Evolutionary conservation across 92 coral and sea anemone species (phyloP).

Genomic region (Meandrina meandrites): DNA sequence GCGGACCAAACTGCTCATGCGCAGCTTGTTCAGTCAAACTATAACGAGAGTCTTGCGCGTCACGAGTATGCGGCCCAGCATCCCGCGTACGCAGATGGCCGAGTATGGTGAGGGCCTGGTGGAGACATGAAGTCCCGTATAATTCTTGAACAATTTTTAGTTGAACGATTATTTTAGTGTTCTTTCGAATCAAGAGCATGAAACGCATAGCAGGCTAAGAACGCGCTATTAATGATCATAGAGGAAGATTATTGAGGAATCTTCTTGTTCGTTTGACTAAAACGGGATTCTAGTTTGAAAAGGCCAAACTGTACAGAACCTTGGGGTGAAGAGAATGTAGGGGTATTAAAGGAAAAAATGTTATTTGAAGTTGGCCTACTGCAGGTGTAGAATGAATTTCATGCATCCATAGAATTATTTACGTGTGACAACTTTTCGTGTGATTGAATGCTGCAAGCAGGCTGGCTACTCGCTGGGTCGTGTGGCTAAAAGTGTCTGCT

Average conservation of each 20-base stretch:
- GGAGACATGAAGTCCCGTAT: not conserved
- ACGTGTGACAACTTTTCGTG: too few relatives aligned
- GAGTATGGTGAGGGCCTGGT: slow-evolving; percentile 62
- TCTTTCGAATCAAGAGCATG: too few relatives aligned
- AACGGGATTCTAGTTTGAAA: not conserved
- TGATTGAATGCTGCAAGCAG: too few relatives aligned
- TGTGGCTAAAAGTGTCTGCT: too few relatives aligned
- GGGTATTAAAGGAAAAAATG: too few relatives aligned
- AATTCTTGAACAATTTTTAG: too few relatives aligned
- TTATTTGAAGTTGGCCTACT: too few relatives aligned
- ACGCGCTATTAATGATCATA: not conserved
- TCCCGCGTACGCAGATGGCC: slow-evolving; percentile 82
- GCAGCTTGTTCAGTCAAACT: slow-evolving; percentile 60
- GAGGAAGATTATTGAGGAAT: not conserved
- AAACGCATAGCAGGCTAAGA: not conserved
- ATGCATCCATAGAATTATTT: too few relatives aligned
- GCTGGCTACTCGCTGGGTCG: too few relatives aligned
- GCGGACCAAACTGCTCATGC: slow-evolving; percentile 59
- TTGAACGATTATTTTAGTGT: not conserved
- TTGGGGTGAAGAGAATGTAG: too few relatives aligned
- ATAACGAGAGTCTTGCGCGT: slow-evolving; percentile 65
- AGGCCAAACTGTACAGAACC: not conserved
- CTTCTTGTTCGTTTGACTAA: not conserved
- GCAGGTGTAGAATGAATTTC: too few relatives aligned
- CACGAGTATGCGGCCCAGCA: slow-evolving; percentile 79